Evolutionary conservation across 2,888 invertebrate species (phyloP).

Genomic region (Ichneumoninae sp.): DNA sequence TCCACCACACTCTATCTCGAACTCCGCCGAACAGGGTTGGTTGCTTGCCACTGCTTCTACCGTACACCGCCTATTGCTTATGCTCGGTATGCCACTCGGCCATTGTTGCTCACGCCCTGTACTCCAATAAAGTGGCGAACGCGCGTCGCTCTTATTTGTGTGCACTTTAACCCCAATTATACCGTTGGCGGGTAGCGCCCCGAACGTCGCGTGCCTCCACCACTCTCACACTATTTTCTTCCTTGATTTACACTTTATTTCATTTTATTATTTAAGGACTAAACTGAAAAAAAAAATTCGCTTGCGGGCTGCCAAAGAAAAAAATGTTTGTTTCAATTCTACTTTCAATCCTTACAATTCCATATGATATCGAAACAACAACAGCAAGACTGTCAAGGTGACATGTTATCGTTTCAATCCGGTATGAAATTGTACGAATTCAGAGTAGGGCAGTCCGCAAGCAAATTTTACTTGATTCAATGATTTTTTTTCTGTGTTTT

Average conservation of each 20-base stretch:
- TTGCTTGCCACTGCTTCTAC: slow-evolving; percentile 53
- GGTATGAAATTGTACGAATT: too few relatives aligned
- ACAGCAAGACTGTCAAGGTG: too few relatives aligned
- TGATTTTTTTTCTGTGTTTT: too few relatives aligned
- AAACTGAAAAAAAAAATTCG: too few relatives aligned
- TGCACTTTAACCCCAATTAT: slow-evolving; percentile 76
- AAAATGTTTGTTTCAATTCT: too few relatives aligned
- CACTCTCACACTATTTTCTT: not conserved
- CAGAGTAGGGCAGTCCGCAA: too few relatives aligned
- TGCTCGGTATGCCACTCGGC: slow-evolving; percentile 45
- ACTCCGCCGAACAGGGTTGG: slow-evolving; percentile 31
- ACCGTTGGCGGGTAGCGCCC: slow-evolving; percentile 53
- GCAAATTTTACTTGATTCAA: too few relatives aligned
- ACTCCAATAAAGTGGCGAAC: slow-evolving; percentile 75
- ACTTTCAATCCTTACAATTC: too few relatives aligned
- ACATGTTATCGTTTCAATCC: too few relatives aligned
- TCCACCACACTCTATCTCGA: slow-evolving; percentile 8
- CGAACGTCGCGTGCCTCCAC: slow-evolving; percentile 52
- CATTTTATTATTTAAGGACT: not conserved
- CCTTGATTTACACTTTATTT: not conserved
- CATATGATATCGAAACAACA: too few relatives aligned
- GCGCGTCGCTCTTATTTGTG: slow-evolving; percentile 74
- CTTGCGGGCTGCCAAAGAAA: too few relatives aligned
- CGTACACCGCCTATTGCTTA: slow-evolving; percentile 11
- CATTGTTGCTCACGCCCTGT: slow-evolving; percentile 76